A percentile compares a stretch with the other conserved stretches of the same genome.
Conservation (phyloP, 2,113 vertebrate species). For the Phodopus roborovskii region DNA sequence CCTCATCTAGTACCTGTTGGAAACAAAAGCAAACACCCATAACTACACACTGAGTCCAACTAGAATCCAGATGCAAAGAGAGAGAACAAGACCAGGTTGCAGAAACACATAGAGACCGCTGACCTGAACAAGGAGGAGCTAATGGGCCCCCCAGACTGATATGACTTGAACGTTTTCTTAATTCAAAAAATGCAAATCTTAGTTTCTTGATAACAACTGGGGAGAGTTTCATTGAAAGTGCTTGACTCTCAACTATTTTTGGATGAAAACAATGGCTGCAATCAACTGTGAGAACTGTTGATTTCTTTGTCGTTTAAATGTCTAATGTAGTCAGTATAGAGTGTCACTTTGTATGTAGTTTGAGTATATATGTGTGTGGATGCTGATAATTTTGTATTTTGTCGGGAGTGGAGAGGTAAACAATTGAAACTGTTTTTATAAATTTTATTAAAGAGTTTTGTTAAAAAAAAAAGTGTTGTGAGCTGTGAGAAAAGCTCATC, state of each 20-base stretch:
- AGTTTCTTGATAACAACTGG: neutral
- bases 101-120: too few species aligned
- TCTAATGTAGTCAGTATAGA: slow-evolving; percentile 33
- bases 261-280: slow-evolving; percentile 15
- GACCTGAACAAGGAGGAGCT: too few species aligned
- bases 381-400: slow-evolving; percentile 74
- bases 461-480: slow-evolving; percentile 54
- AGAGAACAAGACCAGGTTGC: too few species aligned
- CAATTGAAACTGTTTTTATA: slow-evolving; percentile 75
- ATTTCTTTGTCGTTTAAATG: slow-evolving; percentile 55
- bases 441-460: slow-evolving; percentile 84
- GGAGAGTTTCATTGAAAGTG: slow-evolving; percentile 44
- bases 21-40: too few species aligned
- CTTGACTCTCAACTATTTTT: slow-evolving; percentile 34
- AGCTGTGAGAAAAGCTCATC: too few species aligned
- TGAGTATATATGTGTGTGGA: slow-evolving; percentile 60
- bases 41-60: too few species aligned
- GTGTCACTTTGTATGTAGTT: slow-evolving; percentile 42
- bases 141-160: too few species aligned
- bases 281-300: slow-evolving; percentile 60
- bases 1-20: too few species aligned
- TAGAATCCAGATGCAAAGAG: too few species aligned
- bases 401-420: slow-evolving; percentile 62
- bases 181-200: slow-evolving; percentile 29
- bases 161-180: slow-evolving; percentile 1